phyloP scores from a whole-genome alignment of 2,888 invertebrate species.

The Autographa gamma region DNA sequence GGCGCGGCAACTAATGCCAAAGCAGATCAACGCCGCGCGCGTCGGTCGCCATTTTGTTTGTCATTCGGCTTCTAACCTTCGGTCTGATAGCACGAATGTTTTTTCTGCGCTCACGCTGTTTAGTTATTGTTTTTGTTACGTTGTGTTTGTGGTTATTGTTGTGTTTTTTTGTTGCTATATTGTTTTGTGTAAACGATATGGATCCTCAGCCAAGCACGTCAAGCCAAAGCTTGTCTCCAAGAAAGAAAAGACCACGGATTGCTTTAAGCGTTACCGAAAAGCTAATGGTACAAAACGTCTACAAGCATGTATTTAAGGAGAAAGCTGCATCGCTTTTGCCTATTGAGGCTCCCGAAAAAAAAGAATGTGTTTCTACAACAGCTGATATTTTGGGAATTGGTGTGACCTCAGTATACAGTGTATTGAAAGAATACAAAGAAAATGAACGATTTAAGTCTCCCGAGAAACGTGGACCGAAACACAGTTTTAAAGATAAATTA shows the following conservation, averaged over 20 bases:
- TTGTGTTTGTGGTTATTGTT: slow-evolving; percentile 38
- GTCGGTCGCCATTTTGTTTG: no score
- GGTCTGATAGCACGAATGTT: no score
- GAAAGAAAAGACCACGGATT: slow-evolving; percentile 41
- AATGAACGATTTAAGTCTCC: slow-evolving; percentile 47
- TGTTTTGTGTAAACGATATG: slow-evolving; percentile 17
- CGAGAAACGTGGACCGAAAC: slow-evolving; percentile 51
- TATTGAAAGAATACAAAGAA: slow-evolving; percentile 52
- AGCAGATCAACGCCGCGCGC: no score
- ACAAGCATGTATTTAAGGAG: slow-evolving; percentile 55
- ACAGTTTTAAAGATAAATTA: slow-evolving; percentile 57
- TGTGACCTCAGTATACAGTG: slow-evolving; percentile 48
- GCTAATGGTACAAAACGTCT: slow-evolving; percentile 50
- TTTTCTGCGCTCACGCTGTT: no score
- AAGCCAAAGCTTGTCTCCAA: slow-evolving; percentile 47
- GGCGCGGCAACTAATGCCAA: no score
- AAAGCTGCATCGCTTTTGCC: slow-evolving; percentile 42
- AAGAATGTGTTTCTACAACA: slow-evolving; percentile 42
- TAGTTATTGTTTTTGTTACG: slow-evolving; percentile 44
- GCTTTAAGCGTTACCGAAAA: slow-evolving; percentile 47
- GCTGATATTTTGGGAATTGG: slow-evolving; percentile 49
- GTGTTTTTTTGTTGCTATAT: slow-evolving; percentile 42
- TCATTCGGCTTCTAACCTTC: no score
- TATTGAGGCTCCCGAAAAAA: slow-evolving; percentile 40
- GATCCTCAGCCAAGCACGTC: slow-evolving; percentile 51